These are phyloP conservation scores for Eolophus roseicapilla DNA, from an alignment of 2,113 vertebrate genomes.

Conservation along the genomic window DNA sequence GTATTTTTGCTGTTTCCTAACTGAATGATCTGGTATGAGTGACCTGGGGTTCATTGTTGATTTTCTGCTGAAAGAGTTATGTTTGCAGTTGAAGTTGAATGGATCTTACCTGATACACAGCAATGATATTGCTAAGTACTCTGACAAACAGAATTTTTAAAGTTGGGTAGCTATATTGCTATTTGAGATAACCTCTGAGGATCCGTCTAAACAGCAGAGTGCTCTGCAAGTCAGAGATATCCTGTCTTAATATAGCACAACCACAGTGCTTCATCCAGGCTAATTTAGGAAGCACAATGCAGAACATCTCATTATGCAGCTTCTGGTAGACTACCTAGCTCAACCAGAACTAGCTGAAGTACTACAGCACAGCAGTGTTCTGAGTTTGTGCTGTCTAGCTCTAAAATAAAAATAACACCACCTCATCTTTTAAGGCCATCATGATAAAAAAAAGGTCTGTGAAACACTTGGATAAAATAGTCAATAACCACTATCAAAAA, in stretches of 20 bases:
- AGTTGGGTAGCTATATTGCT: not conserved
- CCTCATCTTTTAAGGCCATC: not conserved
- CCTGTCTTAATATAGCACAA: constrained; percentile 43
- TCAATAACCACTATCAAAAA: not conserved
- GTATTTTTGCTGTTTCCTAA: not conserved
- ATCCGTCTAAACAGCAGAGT: constrained; percentile 17
- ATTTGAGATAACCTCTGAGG: constrained; percentile 28
- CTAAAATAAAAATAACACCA: not conserved
- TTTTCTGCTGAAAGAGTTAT: not conserved
- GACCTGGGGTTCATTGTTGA: not conserved
- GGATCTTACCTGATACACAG: not conserved
- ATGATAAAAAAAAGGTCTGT: not conserved
- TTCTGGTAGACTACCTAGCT: not conserved
- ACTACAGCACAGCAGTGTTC: not conserved
- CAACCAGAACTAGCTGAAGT: not conserved
- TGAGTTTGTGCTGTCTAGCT: not conserved
- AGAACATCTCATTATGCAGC: not conserved
- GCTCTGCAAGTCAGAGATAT: constrained; percentile 23
- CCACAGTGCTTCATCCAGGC: not conserved
- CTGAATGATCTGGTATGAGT: not conserved
- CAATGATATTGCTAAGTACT: not conserved
- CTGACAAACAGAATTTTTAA: not conserved
- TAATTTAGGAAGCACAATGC: constrained; percentile 28
- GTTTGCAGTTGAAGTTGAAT: not conserved
- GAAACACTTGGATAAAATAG: not conserved